These are phyloP conservation scores for Bergia sp. DNA, from an alignment of 92 coral and sea anemone genomes.

Conservation along the genomic window DNA sequence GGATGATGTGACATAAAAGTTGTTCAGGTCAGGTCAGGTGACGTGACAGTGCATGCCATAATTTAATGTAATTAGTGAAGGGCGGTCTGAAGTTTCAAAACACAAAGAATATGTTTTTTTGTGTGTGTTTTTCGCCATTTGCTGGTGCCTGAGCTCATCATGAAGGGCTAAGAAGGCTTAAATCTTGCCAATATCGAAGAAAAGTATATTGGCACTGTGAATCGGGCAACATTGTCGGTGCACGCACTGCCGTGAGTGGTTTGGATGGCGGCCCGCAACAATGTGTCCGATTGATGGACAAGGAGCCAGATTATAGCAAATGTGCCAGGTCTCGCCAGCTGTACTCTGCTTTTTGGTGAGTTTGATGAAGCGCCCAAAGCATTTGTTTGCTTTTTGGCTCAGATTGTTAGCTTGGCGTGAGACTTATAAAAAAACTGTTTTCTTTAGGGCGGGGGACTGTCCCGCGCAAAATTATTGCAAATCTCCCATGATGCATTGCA, in stretches of 20 bases:
- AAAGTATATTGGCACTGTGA: too few species aligned
- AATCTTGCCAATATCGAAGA: too few species aligned
- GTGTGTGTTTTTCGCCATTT: background rate
- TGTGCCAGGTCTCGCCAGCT: slow-evolving; percentile 9
- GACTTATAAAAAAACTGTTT: background rate
- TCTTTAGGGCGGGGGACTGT: background rate
- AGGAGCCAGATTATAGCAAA: slow-evolving; percentile 5
- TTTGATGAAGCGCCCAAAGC: background rate
- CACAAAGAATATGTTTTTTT: slow-evolving; percentile 14
- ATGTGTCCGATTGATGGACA: slow-evolving; percentile 12
- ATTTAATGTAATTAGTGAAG: background rate
- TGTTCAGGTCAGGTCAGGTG: slow-evolving; percentile 12
- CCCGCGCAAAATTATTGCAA: background rate
- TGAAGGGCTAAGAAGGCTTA: too few species aligned
- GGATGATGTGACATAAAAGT: slow-evolving; percentile 19
- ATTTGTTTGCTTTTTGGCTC: background rate
- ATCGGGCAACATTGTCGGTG: slow-evolving; percentile 8
- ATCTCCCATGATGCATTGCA: slow-evolving; percentile 5
- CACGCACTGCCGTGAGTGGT: background rate
- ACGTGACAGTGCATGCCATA: slow-evolving; percentile 9
- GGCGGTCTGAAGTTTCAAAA: slow-evolving; percentile 11
- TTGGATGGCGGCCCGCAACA: slow-evolving; percentile 8
- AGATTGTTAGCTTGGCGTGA: background rate
- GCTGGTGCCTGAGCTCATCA: too few species aligned
- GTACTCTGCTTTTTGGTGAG: background rate